A percentile compares a stretch with the other conserved stretches of the same genome.
Conservation (phyloP, 2,797 vertebrate species). For the Gymnothorax javanicus region DNA sequence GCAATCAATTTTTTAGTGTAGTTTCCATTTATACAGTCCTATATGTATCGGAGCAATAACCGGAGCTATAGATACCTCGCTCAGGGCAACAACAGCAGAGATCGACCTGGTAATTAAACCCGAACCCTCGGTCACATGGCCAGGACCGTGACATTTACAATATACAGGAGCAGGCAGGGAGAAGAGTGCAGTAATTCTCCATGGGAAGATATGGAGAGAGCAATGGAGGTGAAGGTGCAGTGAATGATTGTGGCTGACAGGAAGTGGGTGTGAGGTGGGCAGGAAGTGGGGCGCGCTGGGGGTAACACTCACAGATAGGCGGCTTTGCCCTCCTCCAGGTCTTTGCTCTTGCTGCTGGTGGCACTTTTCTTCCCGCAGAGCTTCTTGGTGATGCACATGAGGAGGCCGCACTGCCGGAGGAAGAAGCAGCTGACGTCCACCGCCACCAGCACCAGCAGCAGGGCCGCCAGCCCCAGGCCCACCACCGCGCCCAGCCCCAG, state of each 20-base stretch:
- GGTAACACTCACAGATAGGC: slow-evolving; percentile 91
- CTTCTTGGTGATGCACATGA: slow-evolving; percentile 95
- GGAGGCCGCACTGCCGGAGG: slow-evolving; percentile 90
- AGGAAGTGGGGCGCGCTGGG: neutral
- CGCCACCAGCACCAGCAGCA: slow-evolving; percentile 90
- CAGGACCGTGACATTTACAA: neutral
- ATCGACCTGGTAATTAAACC: neutral
- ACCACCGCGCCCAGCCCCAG: slow-evolving; percentile 92
- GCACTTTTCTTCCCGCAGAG: slow-evolving; percentile 93
- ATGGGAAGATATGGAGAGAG: neutral
- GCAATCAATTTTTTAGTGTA: neutral
- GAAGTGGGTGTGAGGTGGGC: too few species aligned
- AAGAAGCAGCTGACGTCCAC: slow-evolving; percentile 97
- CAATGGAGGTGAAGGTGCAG: neutral
- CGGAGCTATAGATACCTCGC: neutral
- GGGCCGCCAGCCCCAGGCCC: slow-evolving; percentile 87
- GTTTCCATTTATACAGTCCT: neutral
- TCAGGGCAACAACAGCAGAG: neutral
- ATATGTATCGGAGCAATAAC: neutral
- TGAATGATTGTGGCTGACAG: neutral
- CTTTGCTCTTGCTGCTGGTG: slow-evolving; percentile 93
- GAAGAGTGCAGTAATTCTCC: too few species aligned
- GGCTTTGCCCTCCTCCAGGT: slow-evolving; percentile 96
- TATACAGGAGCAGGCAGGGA: neutral
- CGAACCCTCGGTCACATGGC: neutral